A percentile compares a stretch with the other conserved stretches of the same genome.
These are phyloP conservation scores for Empis stercorea DNA, from an alignment of 2,888 invertebrate species.

Conservation along the genomic window DNA sequence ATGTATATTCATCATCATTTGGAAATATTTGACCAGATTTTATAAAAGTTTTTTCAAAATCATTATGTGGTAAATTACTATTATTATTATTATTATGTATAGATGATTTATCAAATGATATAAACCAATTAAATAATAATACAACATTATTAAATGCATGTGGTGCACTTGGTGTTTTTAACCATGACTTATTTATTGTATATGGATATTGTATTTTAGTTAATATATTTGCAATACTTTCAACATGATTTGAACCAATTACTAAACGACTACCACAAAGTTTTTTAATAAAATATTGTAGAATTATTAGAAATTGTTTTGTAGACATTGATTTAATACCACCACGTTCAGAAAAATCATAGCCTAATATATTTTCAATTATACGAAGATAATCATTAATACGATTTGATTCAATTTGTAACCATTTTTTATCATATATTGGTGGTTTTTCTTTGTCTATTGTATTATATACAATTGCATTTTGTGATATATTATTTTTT, in stretches of 20 bases:
- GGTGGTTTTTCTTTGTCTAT: constrained; percentile 23
- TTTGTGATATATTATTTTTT: constrained; percentile 9
- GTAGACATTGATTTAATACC: constrained; percentile 30
- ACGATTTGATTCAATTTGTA: constrained; percentile 22
- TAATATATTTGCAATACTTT: constrained; percentile 26
- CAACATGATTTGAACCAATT: constrained; percentile 26
- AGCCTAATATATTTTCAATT: constrained; percentile 13
- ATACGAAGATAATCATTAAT: constrained; percentile 24
- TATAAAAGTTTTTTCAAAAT: constrained; percentile 10
- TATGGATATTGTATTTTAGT: constrained; percentile 29
- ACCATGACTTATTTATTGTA: constrained; percentile 31
- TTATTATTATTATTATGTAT: constrained; percentile 6
- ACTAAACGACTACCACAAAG: constrained; percentile 25
- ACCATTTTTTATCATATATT: constrained; percentile 30
- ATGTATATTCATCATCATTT: constrained; percentile 20
- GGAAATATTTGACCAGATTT: constrained; percentile 15
- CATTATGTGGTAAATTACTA: not conserved
- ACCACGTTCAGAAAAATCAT: constrained; percentile 21
- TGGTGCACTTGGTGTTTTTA: constrained; percentile 32
- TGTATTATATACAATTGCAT: constrained; percentile 14
- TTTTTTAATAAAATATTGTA: constrained; percentile 26
- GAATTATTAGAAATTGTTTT: constrained; percentile 30
- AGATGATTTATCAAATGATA: constrained; percentile 24
- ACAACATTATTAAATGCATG: constrained; percentile 31
- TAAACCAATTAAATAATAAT: constrained; percentile 27